Evolutionary conservation across 2,797 vertebrate genomes (phyloP), one percentile per base, ranked within the genome.

Genomic region (Martes flavigula): DNA sequence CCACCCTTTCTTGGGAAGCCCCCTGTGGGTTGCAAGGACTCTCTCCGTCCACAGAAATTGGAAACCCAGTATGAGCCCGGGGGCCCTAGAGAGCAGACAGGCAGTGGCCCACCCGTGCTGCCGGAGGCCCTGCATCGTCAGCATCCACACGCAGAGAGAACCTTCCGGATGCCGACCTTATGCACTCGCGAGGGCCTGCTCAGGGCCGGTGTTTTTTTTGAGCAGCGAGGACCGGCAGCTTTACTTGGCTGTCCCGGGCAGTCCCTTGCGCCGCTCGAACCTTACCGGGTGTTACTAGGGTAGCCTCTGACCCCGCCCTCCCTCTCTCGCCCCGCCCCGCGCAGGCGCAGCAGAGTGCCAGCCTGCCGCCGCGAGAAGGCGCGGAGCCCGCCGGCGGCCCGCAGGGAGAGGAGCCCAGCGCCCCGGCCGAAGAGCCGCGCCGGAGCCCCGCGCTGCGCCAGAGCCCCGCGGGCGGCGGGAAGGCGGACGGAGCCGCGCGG

Each of bases 341-440:
- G 97, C 87, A 96, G 98, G 95, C 97, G 90, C 98, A 96, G 18
- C 98, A 99, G 99, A 99, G 98, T 68, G 98, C 98, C 97, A 98
- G 98, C 98, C 98, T 98, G 92, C 98, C 98, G 38, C 97, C 98
- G 10, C 98, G 98, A 97, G 99, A 99, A 1, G 96, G 89, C 97
- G 97, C 94, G 2, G 98, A 99, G 77, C 98, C 99, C 87, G 98
- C 98, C n/a, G 96, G 98, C 15, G 97, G 98, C 73, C 99, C 97
- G 97, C 98, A 94, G 91, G 98, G 94, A 86, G 99, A 99, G 97
- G 99, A 99, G 86, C 96, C 96, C 78, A 98, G 99, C 92, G 98
- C 98, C 72, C 12, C 21, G 11, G 99, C 60, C 0, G 99, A 99
- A 89, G 99, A 99, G 87, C 92, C 96, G 88, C 97, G 89, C 96